phyloP scores from a whole-genome alignment of 2,113 vertebrate species.

The Tapirus terrestris region DNA sequence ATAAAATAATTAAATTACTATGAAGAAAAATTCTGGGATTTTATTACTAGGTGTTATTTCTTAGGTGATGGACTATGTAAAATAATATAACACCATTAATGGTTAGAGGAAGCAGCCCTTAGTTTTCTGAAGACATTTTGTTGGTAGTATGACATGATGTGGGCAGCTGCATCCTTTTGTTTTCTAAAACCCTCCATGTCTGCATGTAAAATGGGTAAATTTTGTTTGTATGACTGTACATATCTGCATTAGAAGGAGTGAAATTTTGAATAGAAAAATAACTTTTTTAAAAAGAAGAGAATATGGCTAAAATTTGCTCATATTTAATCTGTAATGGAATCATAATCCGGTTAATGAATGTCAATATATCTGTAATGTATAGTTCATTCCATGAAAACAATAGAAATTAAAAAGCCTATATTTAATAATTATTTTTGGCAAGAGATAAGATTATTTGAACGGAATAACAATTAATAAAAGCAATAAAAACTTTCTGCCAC shows the following conservation, averaged over 20 bases:
- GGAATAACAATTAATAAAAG: neutral
- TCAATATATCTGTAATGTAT: neutral
- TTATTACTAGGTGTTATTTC: neutral
- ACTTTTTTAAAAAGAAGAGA: neutral
- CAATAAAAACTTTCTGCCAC: neutral
- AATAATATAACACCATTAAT: neutral
- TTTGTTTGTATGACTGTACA: conserved; percentile 15
- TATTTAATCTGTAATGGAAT: neutral
- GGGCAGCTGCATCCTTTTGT: neutral
- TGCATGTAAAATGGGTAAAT: conserved; percentile 28
- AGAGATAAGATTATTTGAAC: conserved; percentile 35
- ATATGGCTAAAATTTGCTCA: neutral
- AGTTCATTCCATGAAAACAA: neutral
- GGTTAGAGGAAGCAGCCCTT: neutral
- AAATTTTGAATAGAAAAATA: neutral
- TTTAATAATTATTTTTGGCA: neutral
- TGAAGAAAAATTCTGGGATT: neutral
- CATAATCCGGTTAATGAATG: neutral
- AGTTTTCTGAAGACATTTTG: conserved; percentile 13
- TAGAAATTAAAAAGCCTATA: neutral
- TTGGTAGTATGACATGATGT: neutral
- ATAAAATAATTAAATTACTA: neutral
- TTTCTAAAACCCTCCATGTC: conserved; percentile 37
- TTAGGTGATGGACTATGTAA: neutral
- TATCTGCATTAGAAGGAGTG: neutral